phyloP scores from a whole-genome alignment of 2,113 vertebrate species.

The Gallinago undulata region DNA sequence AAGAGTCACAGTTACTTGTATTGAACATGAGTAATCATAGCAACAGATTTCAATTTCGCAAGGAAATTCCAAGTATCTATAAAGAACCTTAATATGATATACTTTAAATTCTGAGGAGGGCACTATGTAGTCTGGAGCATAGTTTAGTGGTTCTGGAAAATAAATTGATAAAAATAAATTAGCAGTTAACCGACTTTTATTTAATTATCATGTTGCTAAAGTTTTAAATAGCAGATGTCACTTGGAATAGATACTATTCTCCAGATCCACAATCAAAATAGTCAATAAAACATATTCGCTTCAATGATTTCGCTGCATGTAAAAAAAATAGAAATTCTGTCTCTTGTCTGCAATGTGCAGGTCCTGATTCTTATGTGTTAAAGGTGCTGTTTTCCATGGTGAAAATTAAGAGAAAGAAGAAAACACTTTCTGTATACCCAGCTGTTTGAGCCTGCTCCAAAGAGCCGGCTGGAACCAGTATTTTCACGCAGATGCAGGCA shows the following conservation, averaged over 20 bases:
- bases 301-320: neutral
- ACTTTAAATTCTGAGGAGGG: neutral
- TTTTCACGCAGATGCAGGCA: neutral
- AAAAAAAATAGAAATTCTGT: neutral
- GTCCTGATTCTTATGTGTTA: neutral
- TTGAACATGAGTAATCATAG: slow-evolving; percentile 9
- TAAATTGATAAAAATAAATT: neutral
- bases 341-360: neutral
- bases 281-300: neutral
- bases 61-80: slow-evolving; percentile 7
- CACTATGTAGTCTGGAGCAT: neutral
- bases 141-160: neutral
- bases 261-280: neutral
- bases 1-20: slow-evolving; percentile 30
- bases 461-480: neutral
- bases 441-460: neutral
- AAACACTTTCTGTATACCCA: neutral
- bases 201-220: neutral
- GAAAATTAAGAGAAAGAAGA: neutral
- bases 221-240: slow-evolving; percentile 20
- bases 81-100: neutral
- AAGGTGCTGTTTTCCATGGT: neutral
- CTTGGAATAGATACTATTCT: slow-evolving; percentile 8
- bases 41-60: neutral
- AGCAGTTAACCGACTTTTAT: slow-evolving; percentile 2